A percentile compares a stretch with the other conserved stretches of the same genome.
phyloP scores from a whole-genome alignment of 2,888 invertebrate genomes.

The Tyria jacobaeae region DNA sequence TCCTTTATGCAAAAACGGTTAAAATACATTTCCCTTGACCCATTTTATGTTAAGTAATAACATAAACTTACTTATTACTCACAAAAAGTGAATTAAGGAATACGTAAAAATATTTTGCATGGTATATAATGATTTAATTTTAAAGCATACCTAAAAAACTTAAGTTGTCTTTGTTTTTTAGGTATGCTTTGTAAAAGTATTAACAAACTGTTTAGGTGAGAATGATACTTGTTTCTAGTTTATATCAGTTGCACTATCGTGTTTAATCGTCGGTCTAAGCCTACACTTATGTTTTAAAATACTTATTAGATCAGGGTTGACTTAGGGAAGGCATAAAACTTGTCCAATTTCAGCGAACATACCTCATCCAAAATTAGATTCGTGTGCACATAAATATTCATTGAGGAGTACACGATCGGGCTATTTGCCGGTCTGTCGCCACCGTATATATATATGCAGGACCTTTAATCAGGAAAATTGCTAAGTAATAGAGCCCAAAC shows the following conservation, averaged over 20 bases:
- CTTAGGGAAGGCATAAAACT: conserved; percentile 39
- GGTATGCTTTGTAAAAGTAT: neutral
- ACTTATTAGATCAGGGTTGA: conserved; percentile 5
- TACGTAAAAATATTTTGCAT: conserved; percentile 3
- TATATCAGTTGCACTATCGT: neutral
- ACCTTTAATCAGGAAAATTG: conserved; percentile 79
- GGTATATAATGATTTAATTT: neutral
- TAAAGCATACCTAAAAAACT: neutral
- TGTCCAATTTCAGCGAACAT: conserved; percentile 46
- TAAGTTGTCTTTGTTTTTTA: neutral
- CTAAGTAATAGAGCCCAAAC: conserved; percentile 73
- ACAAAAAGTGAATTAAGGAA: conserved; percentile 8
- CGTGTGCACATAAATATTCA: conserved; percentile 74
- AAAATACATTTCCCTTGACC: conserved; percentile 39
- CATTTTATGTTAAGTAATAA: conserved; percentile 44
- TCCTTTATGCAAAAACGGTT: conserved; percentile 27
- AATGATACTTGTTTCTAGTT: neutral
- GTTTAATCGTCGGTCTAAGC: neutral
- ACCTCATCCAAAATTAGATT: conserved; percentile 66
- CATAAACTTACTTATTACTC: conserved; percentile 12
- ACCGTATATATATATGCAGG: conserved; percentile 62
- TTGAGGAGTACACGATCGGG: conserved; percentile 66
- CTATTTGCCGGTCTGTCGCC: conserved; percentile 80
- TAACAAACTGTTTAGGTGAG: neutral
- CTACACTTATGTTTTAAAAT: conserved; percentile 4